Evolutionary conservation across 2,113 vertebrate genomes (phyloP).

Genomic region (Asarcornis scutulata): DNA sequence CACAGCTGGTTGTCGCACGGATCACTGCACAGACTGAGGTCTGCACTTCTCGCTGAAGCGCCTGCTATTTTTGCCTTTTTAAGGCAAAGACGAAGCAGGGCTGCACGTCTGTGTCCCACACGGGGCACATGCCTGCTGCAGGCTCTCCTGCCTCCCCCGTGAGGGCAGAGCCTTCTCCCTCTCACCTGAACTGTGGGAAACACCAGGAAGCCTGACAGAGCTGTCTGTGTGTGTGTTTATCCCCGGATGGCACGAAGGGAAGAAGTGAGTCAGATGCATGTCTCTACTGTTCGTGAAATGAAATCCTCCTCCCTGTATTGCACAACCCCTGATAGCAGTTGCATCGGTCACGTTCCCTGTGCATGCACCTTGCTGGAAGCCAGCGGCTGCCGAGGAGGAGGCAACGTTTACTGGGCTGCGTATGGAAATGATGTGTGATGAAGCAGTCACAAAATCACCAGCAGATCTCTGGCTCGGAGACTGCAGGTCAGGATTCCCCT

Average conservation of each 20-base stretch:
- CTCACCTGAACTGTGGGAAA: constrained; percentile 8
- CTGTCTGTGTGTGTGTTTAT: neutral
- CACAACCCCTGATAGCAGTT: neutral
- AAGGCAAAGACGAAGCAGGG: neutral
- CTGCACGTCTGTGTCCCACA: fast-evolving
- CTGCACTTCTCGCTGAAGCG: neutral
- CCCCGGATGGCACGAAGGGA: constrained; percentile 23
- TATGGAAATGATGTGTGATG: fast-evolving
- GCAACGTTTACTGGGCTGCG: neutral
- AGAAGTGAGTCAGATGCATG: neutral
- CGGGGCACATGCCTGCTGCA: neutral
- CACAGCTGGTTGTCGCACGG: neutral
- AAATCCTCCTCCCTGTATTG: neutral
- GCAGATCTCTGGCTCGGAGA: neutral
- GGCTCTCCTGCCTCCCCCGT: neutral
- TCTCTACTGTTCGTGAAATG: neutral
- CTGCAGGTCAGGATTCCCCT: neutral
- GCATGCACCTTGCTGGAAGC: neutral
- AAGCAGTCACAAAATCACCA: neutral
- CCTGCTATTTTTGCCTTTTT: neutral
- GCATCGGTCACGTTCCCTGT: neutral
- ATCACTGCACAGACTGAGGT: fast-evolving
- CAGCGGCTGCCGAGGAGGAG: neutral
- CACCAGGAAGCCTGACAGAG: neutral
- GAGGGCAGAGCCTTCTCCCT: constrained; percentile 3